phyloP scores from a whole-genome alignment of 2,797 vertebrate genomes.

The Typhlichthys eigenmanni region DNA sequence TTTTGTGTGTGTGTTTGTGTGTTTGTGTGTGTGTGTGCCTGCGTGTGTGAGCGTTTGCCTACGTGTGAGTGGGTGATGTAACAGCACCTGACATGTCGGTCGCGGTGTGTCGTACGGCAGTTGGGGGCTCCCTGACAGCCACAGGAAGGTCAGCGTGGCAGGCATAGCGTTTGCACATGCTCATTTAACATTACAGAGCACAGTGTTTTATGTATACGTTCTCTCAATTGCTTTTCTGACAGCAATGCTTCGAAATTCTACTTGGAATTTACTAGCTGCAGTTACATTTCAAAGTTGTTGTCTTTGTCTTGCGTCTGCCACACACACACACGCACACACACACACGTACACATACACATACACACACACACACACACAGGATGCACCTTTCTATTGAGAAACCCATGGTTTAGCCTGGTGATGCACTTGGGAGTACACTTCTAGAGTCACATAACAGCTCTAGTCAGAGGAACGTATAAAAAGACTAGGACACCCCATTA shows the following conservation, averaged over 20 bases:
- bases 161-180: constrained; percentile 7
- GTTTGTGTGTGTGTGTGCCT: constrained; percentile 49
- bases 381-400: constrained; percentile 72
- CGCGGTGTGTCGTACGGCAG: constrained; percentile 60
- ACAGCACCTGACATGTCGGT: constrained; percentile 82
- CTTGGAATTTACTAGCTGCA: too few species aligned
- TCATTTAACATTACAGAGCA: background rate
- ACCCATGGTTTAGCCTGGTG: constrained; percentile 20
- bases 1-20: constrained; percentile 58
- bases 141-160: constrained; percentile 69
- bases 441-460: constrained; percentile 30
- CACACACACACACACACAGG: constrained; percentile 47
- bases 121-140: constrained; percentile 79
- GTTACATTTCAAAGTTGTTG: too few species aligned
- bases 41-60: constrained; percentile 40
- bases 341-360: constrained; percentile 6
- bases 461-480: background rate
- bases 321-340: constrained; percentile 17
- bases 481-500: too few species aligned
- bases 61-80: constrained; percentile 68
- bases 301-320: background rate
- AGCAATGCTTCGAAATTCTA: too few species aligned
- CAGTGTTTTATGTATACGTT: too few species aligned
- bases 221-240: too few species aligned
- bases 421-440: background rate